Base-by-base conservation (phyloP, 2,888 invertebrate genomes). In the Torymus auratus region DNA sequence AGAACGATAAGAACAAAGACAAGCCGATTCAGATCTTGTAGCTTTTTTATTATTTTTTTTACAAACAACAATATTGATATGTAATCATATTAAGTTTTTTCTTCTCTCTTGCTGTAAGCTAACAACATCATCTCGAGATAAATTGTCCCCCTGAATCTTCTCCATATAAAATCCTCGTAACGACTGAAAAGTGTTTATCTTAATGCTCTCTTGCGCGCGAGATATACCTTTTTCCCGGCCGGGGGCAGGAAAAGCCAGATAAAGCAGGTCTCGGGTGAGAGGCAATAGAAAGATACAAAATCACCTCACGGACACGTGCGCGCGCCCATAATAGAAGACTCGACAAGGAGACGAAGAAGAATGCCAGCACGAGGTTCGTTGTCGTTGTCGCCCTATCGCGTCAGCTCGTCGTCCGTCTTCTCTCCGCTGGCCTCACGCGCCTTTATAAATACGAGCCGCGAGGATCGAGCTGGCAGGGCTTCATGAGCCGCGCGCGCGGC, bases 111-210 rank as follows among this genome's bases (percentile, higher is more conserved):
- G 50, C 75, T 17, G 15, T 50, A 58, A 58, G 14, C 20, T 17
- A 28, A n/a, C 50, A 60, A 52, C 60, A 20, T 60, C 53, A 75
- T 28, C 60, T 23, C 23, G 52, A 23, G 87, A 86, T 88, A 87
- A 88, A 88, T 88, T 86, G 58, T 53, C 14, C 23, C 65, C 50
- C 17, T 11, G 65, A 74, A 58, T 58, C 20, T 50, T n/a, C n/a
- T 7, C 7, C 41, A 41, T 41, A 41, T 41, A 41, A 41, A 41
- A 41, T 41, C 41, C 41, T 41, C 58, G 11, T 60, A 67, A 75
- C 74, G 52, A 76, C 61, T 28, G 28, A 52, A n/a, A 77, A 50
- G 76, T 20, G 69, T 64, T 77, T 70, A 70, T 62, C 76, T 70
- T 41, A 64, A 61, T 52, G 67, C 62, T 55, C 62, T 15, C 14